Evolutionary conservation across 2,113 vertebrate species (phyloP).

Genomic region (Callipepla californica): DNA sequence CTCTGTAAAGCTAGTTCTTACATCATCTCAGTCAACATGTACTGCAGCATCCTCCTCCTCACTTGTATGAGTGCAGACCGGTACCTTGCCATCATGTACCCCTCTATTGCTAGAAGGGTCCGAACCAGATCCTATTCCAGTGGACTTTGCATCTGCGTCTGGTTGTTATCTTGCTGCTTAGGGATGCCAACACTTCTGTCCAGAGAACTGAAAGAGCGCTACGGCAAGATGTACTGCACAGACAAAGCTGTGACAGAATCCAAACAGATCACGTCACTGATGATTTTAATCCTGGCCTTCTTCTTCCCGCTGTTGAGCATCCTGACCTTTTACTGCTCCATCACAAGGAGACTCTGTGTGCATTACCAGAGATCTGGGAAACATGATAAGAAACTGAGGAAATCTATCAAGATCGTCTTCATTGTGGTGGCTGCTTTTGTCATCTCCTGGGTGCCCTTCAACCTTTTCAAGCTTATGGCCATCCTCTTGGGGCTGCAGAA

Average conservation of each 20-base stretch:
- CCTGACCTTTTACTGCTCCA: constrained; percentile 79
- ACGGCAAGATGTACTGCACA: constrained; percentile 69
- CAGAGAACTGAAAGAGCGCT: constrained; percentile 62
- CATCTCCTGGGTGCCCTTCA: constrained; percentile 83
- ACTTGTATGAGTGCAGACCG: constrained; percentile 81
- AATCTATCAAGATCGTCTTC: constrained; percentile 80
- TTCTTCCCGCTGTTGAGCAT: constrained; percentile 79
- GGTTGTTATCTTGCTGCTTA: constrained; percentile 78
- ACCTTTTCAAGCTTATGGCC: constrained; percentile 77
- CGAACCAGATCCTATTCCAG: constrained; percentile 62
- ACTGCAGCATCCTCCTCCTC: constrained; percentile 80
- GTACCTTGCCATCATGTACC: constrained; percentile 78
- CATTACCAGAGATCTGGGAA: constrained; percentile 77
- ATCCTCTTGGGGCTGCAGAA: constrained; percentile 61
- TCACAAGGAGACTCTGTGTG: constrained; percentile 75
- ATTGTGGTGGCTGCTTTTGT: constrained; percentile 77
- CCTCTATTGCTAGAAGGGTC: constrained; percentile 37
- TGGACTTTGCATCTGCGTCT: constrained; percentile 67
- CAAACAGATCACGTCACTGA: constrained; percentile 53
- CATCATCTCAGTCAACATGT: constrained; percentile 82
- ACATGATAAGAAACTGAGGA: constrained; percentile 77
- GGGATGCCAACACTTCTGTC: constrained; percentile 76
- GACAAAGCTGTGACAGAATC: constrained; percentile 9
- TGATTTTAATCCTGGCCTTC: constrained; percentile 76
- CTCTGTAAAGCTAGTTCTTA: constrained; percentile 82